Base-by-base conservation (phyloP, 2,797 vertebrate genomes). In the Clamator glandarius region DNA sequence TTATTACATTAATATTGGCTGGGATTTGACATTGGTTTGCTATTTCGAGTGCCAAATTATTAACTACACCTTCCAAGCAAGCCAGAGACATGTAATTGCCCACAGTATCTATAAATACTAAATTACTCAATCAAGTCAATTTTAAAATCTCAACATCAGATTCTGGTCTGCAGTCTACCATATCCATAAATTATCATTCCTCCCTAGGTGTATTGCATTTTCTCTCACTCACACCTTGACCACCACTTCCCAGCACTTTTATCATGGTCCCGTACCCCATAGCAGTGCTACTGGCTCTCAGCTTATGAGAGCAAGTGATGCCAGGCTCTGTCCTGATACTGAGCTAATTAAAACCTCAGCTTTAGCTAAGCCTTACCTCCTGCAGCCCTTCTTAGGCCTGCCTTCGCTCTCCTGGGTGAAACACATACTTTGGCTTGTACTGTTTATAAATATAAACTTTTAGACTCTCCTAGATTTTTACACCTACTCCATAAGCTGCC, bases 401-500 rank as follows among this genome's bases (percentile, higher is more conserved):
- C 18, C 70, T 70, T 84, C 44, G 3, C 31, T 51, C 20, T 54
- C 26, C 39, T 26, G 42, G 20, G 33, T 19, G 20, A 80, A 58
- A 33, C 15, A 24, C 1, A 1, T 16, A 26, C 33, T 63, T 55
- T 15, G 42, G 16, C 31, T 48, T 54, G n/a, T 12, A 4, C 3
- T 25, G 46, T 41, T 58, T 6, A 21, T 1, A 73, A 59, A 42
- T 25, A 72, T 0, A 7, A 82, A 9, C 33, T 7, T 23, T 11
- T 41, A 59, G 50, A 18, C 48, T 61, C 26, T 48, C n/a, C 5
- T 29, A 46, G 26, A 11, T 33, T 52, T 58, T 69, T 44, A 17
- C 18, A 35, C 23, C 12, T 36, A 3, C 41, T 55, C 58, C 0
- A 4, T n/a, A 33, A 44, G 35, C 25, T 0, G 2, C 41, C 50